Evolutionary conservation across 2,888 invertebrate species (phyloP).

Genomic region (Poecilus cupreus): DNA sequence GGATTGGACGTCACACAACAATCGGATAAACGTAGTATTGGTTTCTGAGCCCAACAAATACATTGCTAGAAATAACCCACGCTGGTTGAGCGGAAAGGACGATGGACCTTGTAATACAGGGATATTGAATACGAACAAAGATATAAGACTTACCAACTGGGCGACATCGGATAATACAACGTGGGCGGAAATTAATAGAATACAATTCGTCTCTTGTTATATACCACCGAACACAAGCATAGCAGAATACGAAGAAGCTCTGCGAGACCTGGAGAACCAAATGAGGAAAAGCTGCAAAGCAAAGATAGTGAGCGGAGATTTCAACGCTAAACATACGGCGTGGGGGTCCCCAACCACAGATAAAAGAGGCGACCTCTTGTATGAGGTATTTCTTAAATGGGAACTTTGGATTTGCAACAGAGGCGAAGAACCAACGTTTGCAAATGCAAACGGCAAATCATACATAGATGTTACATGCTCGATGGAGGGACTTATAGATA

Average conservation of each 20-base stretch:
- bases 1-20: not conserved
- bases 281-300: not conserved
- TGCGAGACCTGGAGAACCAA: not conserved
- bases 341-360: constrained; percentile 30
- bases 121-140: not conserved
- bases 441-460: not conserved
- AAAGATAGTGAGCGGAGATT: not conserved
- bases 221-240: constrained; percentile 1
- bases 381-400: not conserved
- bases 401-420: not conserved
- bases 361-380: not conserved
- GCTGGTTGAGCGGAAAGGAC: not conserved
- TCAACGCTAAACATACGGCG: not conserved
- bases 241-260: not conserved
- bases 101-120: constrained; percentile 1
- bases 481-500: not conserved
- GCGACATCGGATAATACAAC: too few species aligned
- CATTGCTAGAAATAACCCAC: not conserved
- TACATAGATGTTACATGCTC: not conserved
- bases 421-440: not conserved
- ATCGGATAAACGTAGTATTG: not conserved
- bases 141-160: not conserved
- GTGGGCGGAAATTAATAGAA: not conserved
- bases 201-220: not conserved
- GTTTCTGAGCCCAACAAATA: not conserved